Evolutionary conservation across 2,888 invertebrate genomes (phyloP), one percentile per base, ranked within the genome.

Genomic region (Cephalotes varians): DNA sequence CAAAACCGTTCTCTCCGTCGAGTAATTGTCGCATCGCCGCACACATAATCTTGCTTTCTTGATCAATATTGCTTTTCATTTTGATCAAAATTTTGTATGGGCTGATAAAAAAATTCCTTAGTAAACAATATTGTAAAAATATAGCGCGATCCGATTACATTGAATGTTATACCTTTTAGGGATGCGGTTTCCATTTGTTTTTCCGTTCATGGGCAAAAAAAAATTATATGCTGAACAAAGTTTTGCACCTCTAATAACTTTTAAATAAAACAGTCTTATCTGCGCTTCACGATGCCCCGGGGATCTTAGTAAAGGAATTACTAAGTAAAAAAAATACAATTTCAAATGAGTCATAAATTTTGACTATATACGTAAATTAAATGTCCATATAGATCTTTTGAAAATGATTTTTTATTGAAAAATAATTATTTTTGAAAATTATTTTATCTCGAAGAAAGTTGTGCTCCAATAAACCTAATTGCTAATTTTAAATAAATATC

Each of bases 201-300:
- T 54, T 54, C 28, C 37, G 37, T 69, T 44, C 54, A 69, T 21
- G 7, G n/a, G 40, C 28, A 15, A 76, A 65, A 76, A 12, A 76
- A 76, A 54, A 51, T 9, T n/a, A n/a, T n/a, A 40, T 28, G n/a
- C 25, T 0, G 37, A 10, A 25, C 74, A 37, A 67, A 77, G 44
- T 69, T 77, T 7, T 18, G 18, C 21, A 56, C 12, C 21, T 69
- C 18, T 51, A 40, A 64, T 40, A 64, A 74, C 25, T 76, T 64
- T 37, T 64, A 76, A 49, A 40, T 67, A 47, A 56, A 77, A 56
- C 21, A 28, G 18, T 77, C 44, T 44, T 67, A 77, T 34, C 25
- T 51, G 44, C 47, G 31, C n/a, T n/a, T n/a, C n/a, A n/a, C n/a
- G n/a, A n/a, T n/a, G n/a, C 40, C 44, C 44, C 25, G 25, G 10